Percentiles rank a stretch among this genome's conserved stretches.
These are phyloP conservation scores for Ptychobarbus kaznakovi DNA, from an alignment of 2,797 vertebrate genomes.

Conservation along the genomic window DNA sequence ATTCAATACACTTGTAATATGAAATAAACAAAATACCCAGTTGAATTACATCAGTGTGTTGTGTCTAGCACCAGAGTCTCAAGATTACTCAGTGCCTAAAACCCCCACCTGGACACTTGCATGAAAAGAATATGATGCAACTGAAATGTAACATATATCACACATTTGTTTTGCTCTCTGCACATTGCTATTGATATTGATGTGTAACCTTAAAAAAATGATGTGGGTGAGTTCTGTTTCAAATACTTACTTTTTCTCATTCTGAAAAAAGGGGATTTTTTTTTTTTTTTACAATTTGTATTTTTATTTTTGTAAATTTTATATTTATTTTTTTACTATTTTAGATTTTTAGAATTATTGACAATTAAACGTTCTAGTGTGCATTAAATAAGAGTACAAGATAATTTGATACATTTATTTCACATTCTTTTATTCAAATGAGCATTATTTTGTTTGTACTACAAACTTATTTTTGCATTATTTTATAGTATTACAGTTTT, in stretches of 20 bases:
- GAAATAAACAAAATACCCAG: background rate
- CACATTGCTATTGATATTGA: background rate
- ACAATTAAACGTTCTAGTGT: too few relatives aligned
- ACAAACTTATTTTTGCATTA: too few relatives aligned
- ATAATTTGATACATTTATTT: background rate
- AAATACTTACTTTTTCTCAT: background rate
- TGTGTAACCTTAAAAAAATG: background rate
- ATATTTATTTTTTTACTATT: too few relatives aligned
- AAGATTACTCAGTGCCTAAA: constrained; percentile 22
- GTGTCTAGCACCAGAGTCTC: constrained; percentile 7
- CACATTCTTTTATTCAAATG: too few relatives aligned
- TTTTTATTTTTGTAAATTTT: background rate
- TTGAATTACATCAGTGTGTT: constrained; percentile 18
- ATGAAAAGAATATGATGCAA: constrained; percentile 53
- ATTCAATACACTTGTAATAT: background rate
- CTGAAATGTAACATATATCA: constrained; percentile 38
- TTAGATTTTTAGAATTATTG: background rate
- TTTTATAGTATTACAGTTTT: too few relatives aligned
- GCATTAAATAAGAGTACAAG: background rate
- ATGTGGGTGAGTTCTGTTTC: background rate
- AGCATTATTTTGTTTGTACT: too few relatives aligned
- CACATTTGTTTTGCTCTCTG: constrained; percentile 28
- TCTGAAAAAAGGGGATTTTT: background rate
- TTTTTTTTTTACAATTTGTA: background rate
- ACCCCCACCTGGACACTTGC: constrained; percentile 18